phyloP scores from a whole-genome alignment of 2,888 invertebrate species.

The Dasypogon diadema region DNA sequence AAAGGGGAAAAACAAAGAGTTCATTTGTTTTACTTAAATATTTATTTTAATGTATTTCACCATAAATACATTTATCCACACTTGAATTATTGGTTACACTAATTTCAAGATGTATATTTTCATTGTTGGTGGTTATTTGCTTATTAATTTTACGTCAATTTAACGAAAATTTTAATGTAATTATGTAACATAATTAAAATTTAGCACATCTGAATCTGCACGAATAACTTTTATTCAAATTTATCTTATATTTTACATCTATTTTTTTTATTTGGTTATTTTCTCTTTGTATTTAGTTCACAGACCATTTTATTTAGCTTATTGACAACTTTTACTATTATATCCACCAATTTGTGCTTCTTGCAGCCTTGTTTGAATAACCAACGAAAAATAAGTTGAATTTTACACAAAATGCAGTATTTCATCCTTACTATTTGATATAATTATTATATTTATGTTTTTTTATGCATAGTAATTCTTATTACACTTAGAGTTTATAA shows the following conservation, averaged over 20 bases:
- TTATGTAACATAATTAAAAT: conserved; percentile 5
- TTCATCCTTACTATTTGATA: background rate
- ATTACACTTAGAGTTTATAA: conserved; percentile 7
- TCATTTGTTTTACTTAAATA: conserved; percentile 16
- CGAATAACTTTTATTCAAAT: conserved; percentile 22
- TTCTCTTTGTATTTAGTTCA: background rate
- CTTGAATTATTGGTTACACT: conserved; percentile 26
- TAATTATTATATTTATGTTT: conserved; percentile 2
- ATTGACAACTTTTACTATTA: conserved; percentile 10
- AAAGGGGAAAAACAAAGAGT: too few species aligned
- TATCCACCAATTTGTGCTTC: conserved; percentile 42
- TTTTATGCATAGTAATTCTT: background rate
- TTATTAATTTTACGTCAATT: conserved; percentile 27
- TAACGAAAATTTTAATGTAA: conserved; percentile 7
- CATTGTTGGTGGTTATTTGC: conserved; percentile 22
- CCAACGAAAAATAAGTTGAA: background rate
- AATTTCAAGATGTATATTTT: conserved; percentile 33
- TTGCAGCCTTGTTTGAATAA: conserved; percentile 42
- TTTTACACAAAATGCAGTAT: background rate
- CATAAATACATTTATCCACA: conserved; percentile 33
- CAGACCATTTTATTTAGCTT: background rate
- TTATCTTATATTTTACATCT: conserved; percentile 35
- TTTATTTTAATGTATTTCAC: conserved; percentile 41
- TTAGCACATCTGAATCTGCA: conserved; percentile 42
- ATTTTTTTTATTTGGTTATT: conserved; percentile 18